A percentile compares a stretch with the other conserved stretches of the same genome.
These are phyloP conservation scores for Drosophila insularis DNA, from an alignment of 1,140 invertebrate genomes.

Conservation along the genomic window DNA sequence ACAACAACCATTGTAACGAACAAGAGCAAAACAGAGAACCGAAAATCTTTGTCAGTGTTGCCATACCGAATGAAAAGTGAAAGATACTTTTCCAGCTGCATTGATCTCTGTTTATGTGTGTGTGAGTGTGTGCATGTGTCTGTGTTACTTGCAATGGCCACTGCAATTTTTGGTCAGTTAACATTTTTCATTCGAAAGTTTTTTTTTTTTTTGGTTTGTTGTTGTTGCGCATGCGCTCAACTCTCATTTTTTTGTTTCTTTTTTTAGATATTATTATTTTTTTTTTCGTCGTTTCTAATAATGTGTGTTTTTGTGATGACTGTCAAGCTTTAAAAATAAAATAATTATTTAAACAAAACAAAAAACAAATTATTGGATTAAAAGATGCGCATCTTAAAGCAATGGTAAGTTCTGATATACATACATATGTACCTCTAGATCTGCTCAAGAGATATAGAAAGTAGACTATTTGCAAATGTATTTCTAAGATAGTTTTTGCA, in stretches of 20 bases:
- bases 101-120: neutral
- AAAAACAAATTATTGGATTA: neutral
- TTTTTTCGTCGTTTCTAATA: slow-evolving; percentile 21
- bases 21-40: slow-evolving; percentile 4
- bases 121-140: slow-evolving; percentile 20
- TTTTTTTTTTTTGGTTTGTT: slow-evolving; percentile 15
- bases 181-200: slow-evolving; percentile 53
- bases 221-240: slow-evolving; percentile 31
- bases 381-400: slow-evolving; percentile 70
- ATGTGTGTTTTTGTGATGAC: slow-evolving; percentile 1
- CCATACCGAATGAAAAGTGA: slow-evolving; percentile 43
- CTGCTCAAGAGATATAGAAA: neutral
- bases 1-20: slow-evolving; percentile 18
- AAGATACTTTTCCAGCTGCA: slow-evolving; percentile 14
- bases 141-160: slow-evolving; percentile 58
- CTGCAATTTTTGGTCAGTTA: slow-evolving; percentile 54
- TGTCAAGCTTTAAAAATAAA: slow-evolving; percentile 9
- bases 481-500: too few species aligned
- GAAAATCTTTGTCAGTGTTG: slow-evolving; percentile 41
- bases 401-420: slow-evolving; percentile 64
- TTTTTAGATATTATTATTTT: slow-evolving; percentile 26
- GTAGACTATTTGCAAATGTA: too few species aligned
- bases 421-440: too few species aligned
- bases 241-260: slow-evolving; percentile 13
- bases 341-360: slow-evolving; percentile 2